Base-by-base conservation (phyloP, 2,888 invertebrate species). In the Meiosimyza decipiens region DNA sequence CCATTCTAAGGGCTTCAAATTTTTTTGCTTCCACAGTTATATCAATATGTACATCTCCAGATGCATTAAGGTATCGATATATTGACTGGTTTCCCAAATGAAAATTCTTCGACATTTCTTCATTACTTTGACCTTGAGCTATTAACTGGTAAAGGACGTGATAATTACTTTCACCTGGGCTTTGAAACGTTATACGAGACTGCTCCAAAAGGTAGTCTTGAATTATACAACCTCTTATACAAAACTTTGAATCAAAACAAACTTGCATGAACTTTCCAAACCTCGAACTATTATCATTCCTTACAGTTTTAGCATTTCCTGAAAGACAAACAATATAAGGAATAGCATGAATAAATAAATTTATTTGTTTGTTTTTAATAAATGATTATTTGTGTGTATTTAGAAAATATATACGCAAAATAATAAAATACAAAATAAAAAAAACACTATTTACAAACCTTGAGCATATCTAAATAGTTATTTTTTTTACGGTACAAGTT, bases 251-350 rank as follows among this genome's bases (percentile, higher is more conserved):
- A 88, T 97, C 96, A 84, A 97, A 92, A 83, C 96, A 95, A 9
- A 97, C 95, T 88, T 96, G 96, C 90, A 97, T 96, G 85, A 96
- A 97, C 88, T 97, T 96, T n/a, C 97, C 97, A 87, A 97, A 97
- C 12, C 97, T 91, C 54, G 95, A 95, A 15, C 96, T 96, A 87
- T 97, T 97, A 87, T 97, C 96, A 84, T 97, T 97, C 63, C 96
- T 91, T 13, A 96, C 94, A 1, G 97, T 97, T 88, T 95, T 96
- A 1, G 96, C 96, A 88, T 97, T 97, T 71, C 96, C 96, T 96
- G 84, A 50, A 85, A 82, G 63, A 73, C 74, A 81, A 76, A 73
- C 71, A 40, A 40, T 40, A 40, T 40, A 0, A 28, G 28, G 28
- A 3, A 40, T 40, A 40, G 13, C 54, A 9, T 16, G 16, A 54